Base-by-base conservation (phyloP, 2,888 invertebrate species). In the Watsonalla binaria region DNA sequence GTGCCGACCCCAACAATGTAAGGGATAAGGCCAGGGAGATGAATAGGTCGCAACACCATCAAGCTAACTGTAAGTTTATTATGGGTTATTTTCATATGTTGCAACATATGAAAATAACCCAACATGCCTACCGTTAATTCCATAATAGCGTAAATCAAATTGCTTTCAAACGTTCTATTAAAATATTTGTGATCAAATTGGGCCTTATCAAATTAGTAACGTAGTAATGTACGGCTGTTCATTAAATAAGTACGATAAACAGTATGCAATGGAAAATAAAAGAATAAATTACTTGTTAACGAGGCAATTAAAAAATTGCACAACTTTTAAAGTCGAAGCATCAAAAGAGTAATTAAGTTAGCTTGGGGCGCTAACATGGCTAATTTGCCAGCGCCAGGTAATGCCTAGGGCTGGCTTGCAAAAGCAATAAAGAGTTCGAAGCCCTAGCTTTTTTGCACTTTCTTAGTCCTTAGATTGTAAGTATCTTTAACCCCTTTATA, bases 291-390 rank as follows among this genome's bases (percentile, higher is more conserved):
- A 15, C 13, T 49, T 39, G 39, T 46, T 46, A 53, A 49, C 46
- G 14, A 8, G 45, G 55, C 55, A 61, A 64, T 59, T 57, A 58
- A 58, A 60, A 60, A 61, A 54, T 59, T 54, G 52, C 54, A 55
- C 58, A 55, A 59, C 54, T 64, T 58, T 52, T 54, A 58, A 67
- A 69, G 53, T 56, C 54, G 51, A 63, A 67, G 59, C 64, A 63
- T 67, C 63, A 63, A 72, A 73, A 68, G 62, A 63, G 60, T 72
- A 74, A 75, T 72, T 66, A 72, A 74, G 64, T 73, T 70, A 66
- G 63, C 61, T 56, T 51, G 59, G 62, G 59, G 48, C 56, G 57
- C 62, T 65, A 70, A 72, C 65, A 66, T 61, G 52, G 67, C 61
- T 65, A 65, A 70, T 72, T 71, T 66, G 60, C 58, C 51, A 54